A percentile compares a stretch with the other conserved stretches of the same genome.
These are phyloP conservation scores for Chorisops tibialis DNA, from an alignment of 2,888 invertebrate genomes.

Conservation along the genomic window DNA sequence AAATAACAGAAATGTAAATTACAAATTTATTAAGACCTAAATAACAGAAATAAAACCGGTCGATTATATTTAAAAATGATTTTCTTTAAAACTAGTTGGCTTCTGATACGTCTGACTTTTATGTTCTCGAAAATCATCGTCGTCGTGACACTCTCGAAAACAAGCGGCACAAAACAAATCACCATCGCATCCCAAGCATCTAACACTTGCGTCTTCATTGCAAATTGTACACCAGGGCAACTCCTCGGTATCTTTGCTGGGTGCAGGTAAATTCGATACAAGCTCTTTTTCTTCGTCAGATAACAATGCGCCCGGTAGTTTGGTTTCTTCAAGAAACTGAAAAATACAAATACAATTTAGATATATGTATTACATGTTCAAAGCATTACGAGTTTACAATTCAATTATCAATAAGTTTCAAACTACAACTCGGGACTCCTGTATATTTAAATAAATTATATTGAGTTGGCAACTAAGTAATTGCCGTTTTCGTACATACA, in stretches of 20 bases:
- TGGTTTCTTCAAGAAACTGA: constrained; percentile 55
- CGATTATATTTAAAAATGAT: constrained; percentile 2
- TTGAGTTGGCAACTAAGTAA: too few species aligned
- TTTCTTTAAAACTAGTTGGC: constrained; percentile 39
- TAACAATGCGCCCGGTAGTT: constrained; percentile 52
- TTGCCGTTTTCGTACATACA: too few species aligned
- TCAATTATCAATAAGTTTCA: too few species aligned
- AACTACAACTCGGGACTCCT: too few species aligned
- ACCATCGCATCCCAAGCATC: constrained; percentile 73
- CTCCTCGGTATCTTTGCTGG: constrained; percentile 54
- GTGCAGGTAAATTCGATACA: constrained; percentile 37
- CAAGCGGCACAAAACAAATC: constrained; percentile 79
- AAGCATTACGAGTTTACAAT: too few species aligned
- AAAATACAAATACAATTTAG: neutral
- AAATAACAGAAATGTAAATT: neutral
- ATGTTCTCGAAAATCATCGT: constrained; percentile 55
- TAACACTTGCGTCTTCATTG: constrained; percentile 70
- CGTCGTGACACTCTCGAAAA: constrained; percentile 67
- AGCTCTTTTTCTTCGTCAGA: constrained; percentile 51
- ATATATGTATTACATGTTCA: too few species aligned
- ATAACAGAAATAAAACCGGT: neutral
- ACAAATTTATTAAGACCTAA: neutral
- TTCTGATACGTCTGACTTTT: constrained; percentile 42
- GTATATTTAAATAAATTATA: too few species aligned
- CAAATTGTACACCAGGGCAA: constrained; percentile 84